phyloP scores from a whole-genome alignment of 64 coral and sea anemone species.

The Dendronephthya gigantea region DNA sequence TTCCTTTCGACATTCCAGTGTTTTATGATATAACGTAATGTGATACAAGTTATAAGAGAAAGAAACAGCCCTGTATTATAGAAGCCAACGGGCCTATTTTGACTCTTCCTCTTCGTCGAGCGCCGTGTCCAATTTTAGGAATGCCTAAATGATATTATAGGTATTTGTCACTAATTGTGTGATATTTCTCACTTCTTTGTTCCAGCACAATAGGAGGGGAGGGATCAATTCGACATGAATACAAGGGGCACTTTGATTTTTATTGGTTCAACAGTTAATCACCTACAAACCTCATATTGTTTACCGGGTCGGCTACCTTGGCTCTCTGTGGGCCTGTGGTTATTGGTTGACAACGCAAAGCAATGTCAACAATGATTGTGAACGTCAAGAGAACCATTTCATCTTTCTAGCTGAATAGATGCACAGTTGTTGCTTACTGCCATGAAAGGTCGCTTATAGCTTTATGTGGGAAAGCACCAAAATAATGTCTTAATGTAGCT shows the following conservation, averaged over 20 bases:
- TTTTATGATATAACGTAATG: no score
- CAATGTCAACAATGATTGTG: not conserved
- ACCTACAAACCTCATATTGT: not conserved
- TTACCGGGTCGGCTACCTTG: not conserved
- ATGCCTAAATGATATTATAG: not conserved
- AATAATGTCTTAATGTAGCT: no score
- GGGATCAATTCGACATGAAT: not conserved
- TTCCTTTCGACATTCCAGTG: no score
- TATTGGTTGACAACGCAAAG: not conserved
- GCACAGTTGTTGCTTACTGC: not conserved
- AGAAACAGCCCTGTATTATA: no score
- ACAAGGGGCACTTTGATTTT: not conserved
- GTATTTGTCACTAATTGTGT: not conserved
- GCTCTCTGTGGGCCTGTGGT: not conserved
- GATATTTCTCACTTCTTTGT: not conserved
- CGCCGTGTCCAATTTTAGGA: not conserved
- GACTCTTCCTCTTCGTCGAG: not conserved
- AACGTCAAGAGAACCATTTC: not conserved
- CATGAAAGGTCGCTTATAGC: no score
- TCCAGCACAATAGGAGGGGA: not conserved
- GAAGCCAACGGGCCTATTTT: no score
- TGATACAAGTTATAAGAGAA: no score
- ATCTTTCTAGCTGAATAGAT: not conserved
- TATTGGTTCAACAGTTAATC: not conserved
- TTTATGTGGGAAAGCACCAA: no score